These are phyloP conservation scores for Nephrotoma flavescens DNA, from an alignment of 2,888 invertebrate species.

Conservation along the genomic window DNA sequence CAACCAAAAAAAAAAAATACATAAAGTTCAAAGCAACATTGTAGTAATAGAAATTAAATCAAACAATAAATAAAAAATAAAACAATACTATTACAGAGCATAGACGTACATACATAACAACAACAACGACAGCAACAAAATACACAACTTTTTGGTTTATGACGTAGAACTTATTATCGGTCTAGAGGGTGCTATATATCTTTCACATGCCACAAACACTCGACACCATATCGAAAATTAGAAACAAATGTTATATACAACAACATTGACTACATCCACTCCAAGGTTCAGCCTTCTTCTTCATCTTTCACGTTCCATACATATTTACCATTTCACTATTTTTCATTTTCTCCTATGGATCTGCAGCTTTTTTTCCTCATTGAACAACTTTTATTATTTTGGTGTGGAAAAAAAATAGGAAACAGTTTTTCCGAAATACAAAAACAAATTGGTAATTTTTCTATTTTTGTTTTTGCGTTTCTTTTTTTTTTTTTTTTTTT, in stretches of 20 bases:
- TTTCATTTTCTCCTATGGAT: background rate
- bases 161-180: slow-evolving; percentile 6
- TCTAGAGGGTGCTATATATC: slow-evolving; percentile 6
- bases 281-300: background rate
- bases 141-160: slow-evolving; percentile 1
- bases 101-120: background rate
- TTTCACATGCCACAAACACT: slow-evolving; percentile 5
- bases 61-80: background rate
- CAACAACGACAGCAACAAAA: background rate
- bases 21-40: background rate
- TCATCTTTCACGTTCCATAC: background rate
- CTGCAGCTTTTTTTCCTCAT: background rate
- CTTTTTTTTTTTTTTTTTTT: background rate
- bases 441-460: background rate
- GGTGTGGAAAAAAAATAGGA: background rate
- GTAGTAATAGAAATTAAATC: background rate
- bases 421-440: background rate
- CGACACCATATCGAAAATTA: slow-evolving; percentile 5
- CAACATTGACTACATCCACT: background rate
- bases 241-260: slow-evolving; percentile 1
- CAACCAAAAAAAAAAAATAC: background rate
- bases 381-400: background rate
- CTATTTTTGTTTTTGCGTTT: background rate
- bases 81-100: background rate
- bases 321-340: background rate